phyloP scores from a whole-genome alignment of 2,113 vertebrate genomes.

The Cyprinodon brontotheroides region DNA sequence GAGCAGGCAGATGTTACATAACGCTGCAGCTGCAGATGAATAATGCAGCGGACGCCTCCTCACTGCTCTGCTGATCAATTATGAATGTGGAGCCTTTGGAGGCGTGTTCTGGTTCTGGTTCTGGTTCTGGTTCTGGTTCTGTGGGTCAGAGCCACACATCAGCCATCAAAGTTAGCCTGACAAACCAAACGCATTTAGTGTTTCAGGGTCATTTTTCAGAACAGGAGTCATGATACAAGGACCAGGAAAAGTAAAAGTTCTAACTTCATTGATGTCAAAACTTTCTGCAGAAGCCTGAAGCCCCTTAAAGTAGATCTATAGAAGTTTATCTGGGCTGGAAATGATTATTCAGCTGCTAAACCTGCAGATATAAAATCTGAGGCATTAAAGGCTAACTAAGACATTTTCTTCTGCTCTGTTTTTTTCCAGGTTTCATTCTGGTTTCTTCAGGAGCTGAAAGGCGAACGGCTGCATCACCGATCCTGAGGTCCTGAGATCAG shows the following conservation, averaged over 20 bases:
- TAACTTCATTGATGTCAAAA: no score
- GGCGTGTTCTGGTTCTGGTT: neutral
- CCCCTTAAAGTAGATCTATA: no score
- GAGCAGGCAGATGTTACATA: slow-evolving; percentile 18
- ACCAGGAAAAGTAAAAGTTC: no score
- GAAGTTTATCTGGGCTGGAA: no score
- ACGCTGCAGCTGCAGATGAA: slow-evolving; percentile 29
- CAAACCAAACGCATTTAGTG: no score
- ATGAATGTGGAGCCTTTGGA: slow-evolving; percentile 33
- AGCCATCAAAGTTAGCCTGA: neutral
- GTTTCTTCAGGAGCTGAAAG: neutral
- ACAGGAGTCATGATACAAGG: neutral
- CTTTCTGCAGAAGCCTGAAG: no score
- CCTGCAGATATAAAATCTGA: no score
- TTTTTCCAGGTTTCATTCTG: neutral
- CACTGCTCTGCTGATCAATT: slow-evolving; percentile 38
- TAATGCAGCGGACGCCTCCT: slow-evolving; percentile 25
- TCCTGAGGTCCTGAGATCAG: neutral
- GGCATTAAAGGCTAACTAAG: no score
- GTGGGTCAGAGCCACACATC: neutral
- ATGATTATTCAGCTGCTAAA: no score
- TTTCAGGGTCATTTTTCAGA: neutral
- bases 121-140: no score
- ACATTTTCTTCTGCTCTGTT: no score
- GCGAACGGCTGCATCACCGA: neutral